Evolutionary conservation across 2,888 invertebrate genomes (phyloP), one percentile per base, ranked within the genome.

Genomic region (Unio delphinus): DNA sequence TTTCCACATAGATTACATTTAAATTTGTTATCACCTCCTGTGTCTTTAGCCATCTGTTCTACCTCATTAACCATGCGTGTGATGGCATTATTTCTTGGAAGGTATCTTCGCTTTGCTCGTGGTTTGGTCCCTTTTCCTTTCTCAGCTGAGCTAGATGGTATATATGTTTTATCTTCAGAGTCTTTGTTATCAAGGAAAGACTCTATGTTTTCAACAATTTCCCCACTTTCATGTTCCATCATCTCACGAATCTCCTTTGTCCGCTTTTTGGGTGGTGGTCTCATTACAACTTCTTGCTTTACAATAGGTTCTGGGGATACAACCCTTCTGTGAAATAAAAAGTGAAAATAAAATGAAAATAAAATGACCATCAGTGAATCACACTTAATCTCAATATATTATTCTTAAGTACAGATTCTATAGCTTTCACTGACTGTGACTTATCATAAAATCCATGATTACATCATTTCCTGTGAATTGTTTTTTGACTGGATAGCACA

Each of bases 251-350:
- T 80, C 72, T 85, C 86, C 75, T 83, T 84, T 28, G 84, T 83
- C 61, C 86, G 70, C 70, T 86, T 86, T 74, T 86, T 86, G n/a
- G 86, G 86, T 6, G 85, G 85, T 18, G 83, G 84, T 71, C 86
- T 73, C 66, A 84, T 79, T 34, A 78, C 75, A 3, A 79, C 74
- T 45, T 70, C 71, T 56, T 72, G 69, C 20, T 73, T 77, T 28
- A 67, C 45, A 45, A 45, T 45, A 15, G 45, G 45, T 4, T 45
- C 45, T 11, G 45, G 45, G 45, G 45, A 45, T 45, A 15, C 45
- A 45, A 45, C 45, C 15, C 45, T 45, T 45, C 45, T 45, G 45
- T 15, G 45, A 45, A 15, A 45, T 45, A 45, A 45, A 45, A 45
- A 45, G 45, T 15, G 45, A 45, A 45, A 45, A 45, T 45, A 45